Evolutionary conservation across 2,113 vertebrate species (phyloP).

Genomic region (Mus pahari): DNA sequence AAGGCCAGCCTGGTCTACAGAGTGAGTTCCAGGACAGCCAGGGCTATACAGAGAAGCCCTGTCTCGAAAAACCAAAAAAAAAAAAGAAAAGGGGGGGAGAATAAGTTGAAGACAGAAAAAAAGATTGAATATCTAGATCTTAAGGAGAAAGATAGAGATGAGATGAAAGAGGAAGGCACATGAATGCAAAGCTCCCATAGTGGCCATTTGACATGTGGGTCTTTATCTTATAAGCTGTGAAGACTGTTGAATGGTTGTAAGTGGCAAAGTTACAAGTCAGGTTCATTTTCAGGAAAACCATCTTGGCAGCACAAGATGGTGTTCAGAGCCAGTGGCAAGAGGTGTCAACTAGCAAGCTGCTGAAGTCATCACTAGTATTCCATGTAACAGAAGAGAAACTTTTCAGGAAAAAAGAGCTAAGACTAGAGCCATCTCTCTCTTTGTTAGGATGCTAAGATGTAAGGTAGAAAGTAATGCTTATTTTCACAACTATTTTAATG

Average conservation of each 20-base stretch:
- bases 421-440: neutral
- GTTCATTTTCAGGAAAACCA: slow-evolving; percentile 28
- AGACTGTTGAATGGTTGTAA: neutral
- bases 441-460: slow-evolving; percentile 41
- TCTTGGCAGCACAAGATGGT: neutral
- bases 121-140: neutral
- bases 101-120: neutral
- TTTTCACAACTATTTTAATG: neutral
- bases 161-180: neutral
- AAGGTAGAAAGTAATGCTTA: neutral
- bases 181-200: neutral
- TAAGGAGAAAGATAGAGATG: neutral
- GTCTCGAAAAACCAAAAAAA: neutral
- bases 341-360: neutral
- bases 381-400: slow-evolving; percentile 2
- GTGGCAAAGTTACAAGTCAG: neutral
- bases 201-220: neutral
- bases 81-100: neutral
- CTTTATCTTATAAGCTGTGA: neutral
- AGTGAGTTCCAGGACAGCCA: too few species aligned
- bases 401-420: neutral
- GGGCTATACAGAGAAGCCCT: too few species aligned
- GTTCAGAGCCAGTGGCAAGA: neutral
- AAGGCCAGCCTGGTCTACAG: too few species aligned
- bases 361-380: neutral